Evolutionary conservation across 53 echinoderm and acorn worm species (phyloP).

Genomic region (Mesocentrotus franciscanus): DNA sequence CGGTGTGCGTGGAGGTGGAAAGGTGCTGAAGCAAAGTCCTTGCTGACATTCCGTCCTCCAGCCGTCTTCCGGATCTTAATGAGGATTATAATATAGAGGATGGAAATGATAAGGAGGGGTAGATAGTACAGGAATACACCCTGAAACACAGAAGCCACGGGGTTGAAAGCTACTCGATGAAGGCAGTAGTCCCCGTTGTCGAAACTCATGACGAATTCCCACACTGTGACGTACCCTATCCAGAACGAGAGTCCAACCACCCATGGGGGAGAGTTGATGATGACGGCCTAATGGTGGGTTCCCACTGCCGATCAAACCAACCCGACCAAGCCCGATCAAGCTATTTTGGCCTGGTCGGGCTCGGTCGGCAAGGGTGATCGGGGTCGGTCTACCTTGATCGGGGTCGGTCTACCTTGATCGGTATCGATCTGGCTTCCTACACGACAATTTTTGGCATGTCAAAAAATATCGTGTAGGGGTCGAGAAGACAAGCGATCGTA

Average conservation of each 20-base stretch:
- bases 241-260: slow-evolving; percentile 29
- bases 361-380: too few relatives aligned
- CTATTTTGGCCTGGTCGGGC: too few relatives aligned
- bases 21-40: not conserved
- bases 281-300: too few relatives aligned
- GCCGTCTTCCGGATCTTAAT: not conserved
- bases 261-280: slow-evolving; percentile 16
- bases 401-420: too few relatives aligned
- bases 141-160: not conserved
- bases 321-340: too few relatives aligned
- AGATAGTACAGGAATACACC: not conserved
- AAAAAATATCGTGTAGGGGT: too few relatives aligned
- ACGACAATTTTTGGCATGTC: too few relatives aligned
- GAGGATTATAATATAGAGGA: slow-evolving; percentile 20
- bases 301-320: too few relatives aligned
- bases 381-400: too few relatives aligned
- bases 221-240: slow-evolving; percentile 1
- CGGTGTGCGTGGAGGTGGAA: not conserved
- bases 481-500: too few relatives aligned
- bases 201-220: slow-evolving; percentile 37
- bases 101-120: not conserved
- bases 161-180: not conserved
- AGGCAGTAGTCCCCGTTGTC: slow-evolving; percentile 12
- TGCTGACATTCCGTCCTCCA: not conserved
- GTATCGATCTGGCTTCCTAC: too few relatives aligned